phyloP scores from a whole-genome alignment of 2,888 invertebrate genomes.

The Elgonia sp. region DNA sequence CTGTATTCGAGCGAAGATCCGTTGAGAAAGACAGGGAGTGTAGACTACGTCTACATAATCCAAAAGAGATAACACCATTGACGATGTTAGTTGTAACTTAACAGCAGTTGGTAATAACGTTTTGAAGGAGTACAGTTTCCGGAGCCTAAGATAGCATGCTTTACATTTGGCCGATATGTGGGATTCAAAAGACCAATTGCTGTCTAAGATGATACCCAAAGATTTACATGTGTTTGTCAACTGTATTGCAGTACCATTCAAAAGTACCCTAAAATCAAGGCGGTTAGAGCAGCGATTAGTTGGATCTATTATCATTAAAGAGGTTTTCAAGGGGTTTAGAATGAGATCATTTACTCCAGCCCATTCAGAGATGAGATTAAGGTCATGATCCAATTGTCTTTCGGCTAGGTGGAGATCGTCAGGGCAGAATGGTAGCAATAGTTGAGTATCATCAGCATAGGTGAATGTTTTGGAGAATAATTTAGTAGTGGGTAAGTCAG shows the following conservation, averaged over 20 bases:
- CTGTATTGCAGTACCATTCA: neutral
- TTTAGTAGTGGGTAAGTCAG: neutral
- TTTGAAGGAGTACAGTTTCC: neutral
- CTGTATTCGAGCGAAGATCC: neutral
- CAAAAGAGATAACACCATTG: neutral
- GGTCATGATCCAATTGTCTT: neutral
- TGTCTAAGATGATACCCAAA: neutral
- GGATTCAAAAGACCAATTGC: neutral
- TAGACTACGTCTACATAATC: slow-evolving; percentile 10
- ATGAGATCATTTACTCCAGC: neutral
- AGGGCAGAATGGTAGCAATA: neutral
- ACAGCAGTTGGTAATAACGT: neutral
- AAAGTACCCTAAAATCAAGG: neutral
- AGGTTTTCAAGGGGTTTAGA: neutral
- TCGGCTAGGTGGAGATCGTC: neutral
- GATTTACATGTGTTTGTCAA: neutral
- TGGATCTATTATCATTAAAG: neutral
- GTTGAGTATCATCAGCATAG: slow-evolving; percentile 13
- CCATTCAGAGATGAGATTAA: neutral
- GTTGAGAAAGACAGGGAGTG: neutral
- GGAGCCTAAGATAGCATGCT: neutral
- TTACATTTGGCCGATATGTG: neutral
- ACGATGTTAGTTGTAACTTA: slow-evolving; percentile 2
- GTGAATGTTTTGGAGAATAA: neutral
- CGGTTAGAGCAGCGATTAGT: neutral